phyloP scores from a whole-genome alignment of 2,888 invertebrate species.

The Coleophora flavipennella region DNA sequence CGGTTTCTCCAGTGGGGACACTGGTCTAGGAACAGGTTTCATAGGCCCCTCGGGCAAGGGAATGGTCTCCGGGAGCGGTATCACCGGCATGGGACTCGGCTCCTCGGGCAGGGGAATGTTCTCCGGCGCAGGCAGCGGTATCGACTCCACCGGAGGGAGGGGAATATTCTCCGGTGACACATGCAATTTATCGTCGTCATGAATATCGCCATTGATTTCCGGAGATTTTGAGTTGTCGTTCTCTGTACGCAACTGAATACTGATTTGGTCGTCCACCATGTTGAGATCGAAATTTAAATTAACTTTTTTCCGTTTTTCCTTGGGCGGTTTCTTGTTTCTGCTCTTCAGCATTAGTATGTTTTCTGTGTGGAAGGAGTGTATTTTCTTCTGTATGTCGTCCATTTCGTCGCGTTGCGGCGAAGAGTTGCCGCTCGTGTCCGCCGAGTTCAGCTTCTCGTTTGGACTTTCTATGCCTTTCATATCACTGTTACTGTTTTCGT shows the following conservation, averaged over 20 bases:
- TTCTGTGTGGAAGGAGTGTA: slow-evolving; percentile 76
- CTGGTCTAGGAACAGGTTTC: slow-evolving; percentile 25
- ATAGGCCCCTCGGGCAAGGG: slow-evolving; percentile 54
- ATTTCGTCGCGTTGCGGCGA: slow-evolving; percentile 70
- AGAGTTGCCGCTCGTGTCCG: slow-evolving; percentile 64
- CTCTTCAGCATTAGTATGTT: slow-evolving; percentile 75
- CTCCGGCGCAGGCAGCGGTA: slow-evolving; percentile 54
- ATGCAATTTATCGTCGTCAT: slow-evolving; percentile 46
- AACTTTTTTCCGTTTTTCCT: slow-evolving; percentile 69
- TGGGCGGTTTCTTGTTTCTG: slow-evolving; percentile 70
- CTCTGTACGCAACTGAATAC: slow-evolving; percentile 59
- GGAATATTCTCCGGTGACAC: slow-evolving; percentile 59
- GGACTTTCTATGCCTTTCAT: slow-evolving; percentile 47
- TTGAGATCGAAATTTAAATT: slow-evolving; percentile 67
- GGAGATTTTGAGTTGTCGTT: slow-evolving; percentile 33
- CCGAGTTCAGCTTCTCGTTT: slow-evolving; percentile 48
- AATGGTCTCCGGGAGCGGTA: slow-evolving; percentile 50
- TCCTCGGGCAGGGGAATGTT: slow-evolving; percentile 56
- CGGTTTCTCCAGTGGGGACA: slow-evolving; percentile 23
- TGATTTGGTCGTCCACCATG: slow-evolving; percentile 68
- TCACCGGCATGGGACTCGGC: slow-evolving; percentile 37
- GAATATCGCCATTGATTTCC: slow-evolving; percentile 51
- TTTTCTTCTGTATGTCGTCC: slow-evolving; percentile 75
- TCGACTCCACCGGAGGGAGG: slow-evolving; percentile 56
- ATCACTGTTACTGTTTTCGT: slow-evolving; percentile 34